Conservation (phyloP, 2,797 vertebrate species). For the Parotocinclus haroldoi region DNA sequence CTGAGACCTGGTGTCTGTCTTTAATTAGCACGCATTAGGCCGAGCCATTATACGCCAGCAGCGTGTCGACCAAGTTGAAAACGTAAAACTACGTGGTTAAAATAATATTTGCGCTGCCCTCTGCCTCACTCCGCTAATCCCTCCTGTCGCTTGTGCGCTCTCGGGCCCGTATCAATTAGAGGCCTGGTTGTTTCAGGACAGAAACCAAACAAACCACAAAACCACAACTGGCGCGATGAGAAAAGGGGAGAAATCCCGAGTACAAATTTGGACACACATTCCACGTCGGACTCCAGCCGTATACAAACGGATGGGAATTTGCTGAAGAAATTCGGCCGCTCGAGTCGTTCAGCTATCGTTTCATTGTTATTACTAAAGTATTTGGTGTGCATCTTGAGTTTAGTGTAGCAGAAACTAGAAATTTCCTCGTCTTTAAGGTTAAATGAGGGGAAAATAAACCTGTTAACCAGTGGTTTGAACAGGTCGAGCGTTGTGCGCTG, state of each 20-base stretch:
- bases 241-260: slow-evolving; percentile 30
- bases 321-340: too few relatives aligned
- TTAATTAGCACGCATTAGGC: slow-evolving; percentile 43
- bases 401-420: too few relatives aligned
- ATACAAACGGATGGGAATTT: slow-evolving; percentile 9
- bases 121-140: slow-evolving; percentile 46
- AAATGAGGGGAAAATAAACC: too few relatives aligned
- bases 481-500: too few relatives aligned
- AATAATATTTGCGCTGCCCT: slow-evolving; percentile 50
- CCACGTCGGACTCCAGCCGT: slow-evolving; percentile 17
- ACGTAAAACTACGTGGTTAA: slow-evolving; percentile 48
- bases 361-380: too few relatives aligned
- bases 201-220: slow-evolving; percentile 44
- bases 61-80: slow-evolving; percentile 41
- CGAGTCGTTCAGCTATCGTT: too few relatives aligned
- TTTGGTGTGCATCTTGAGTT: too few relatives aligned
- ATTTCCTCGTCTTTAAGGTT: too few relatives aligned
- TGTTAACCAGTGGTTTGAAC: too few relatives aligned
- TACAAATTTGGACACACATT: slow-evolving; percentile 27
- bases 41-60: slow-evolving; percentile 25
- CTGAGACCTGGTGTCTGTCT: slow-evolving; percentile 34
- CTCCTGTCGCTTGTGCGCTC: slow-evolving; percentile 33
- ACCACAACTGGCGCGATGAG: slow-evolving; percentile 27
- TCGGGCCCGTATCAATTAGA: slow-evolving; percentile 44
- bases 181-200: slow-evolving; percentile 32